Conservation (phyloP, 1,140 invertebrate genomes). For the Drosophila truncata region DNA sequence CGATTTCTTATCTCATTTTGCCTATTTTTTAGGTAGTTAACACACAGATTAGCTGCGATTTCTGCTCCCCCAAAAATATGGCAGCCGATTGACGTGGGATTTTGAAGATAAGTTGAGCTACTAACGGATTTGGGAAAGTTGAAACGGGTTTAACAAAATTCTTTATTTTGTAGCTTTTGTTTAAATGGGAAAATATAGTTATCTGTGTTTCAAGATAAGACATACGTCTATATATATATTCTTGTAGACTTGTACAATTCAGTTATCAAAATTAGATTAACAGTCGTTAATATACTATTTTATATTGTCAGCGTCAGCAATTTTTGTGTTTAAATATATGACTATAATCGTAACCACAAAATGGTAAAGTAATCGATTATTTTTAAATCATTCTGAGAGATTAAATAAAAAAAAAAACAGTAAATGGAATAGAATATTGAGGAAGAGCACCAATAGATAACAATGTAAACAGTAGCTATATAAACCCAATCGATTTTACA, state of each 20-base stretch:
- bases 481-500: slow-evolving; percentile 2
- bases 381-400: neutral
- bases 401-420: neutral
- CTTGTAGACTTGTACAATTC: neutral
- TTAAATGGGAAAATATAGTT: neutral
- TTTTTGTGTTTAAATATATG: slow-evolving; percentile 4
- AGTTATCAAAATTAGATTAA: slow-evolving; percentile 22
- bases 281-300: slow-evolving; percentile 14
- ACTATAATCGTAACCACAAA: no score
- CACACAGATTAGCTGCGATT: slow-evolving; percentile 42
- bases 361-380: no score
- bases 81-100: slow-evolving; percentile 11
- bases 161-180: neutral
- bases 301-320: neutral
- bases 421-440: neutral
- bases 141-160: neutral
- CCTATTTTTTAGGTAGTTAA: slow-evolving; percentile 17
- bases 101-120: neutral
- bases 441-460: neutral
- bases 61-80: slow-evolving; percentile 1
- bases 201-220: slow-evolving; percentile 15
- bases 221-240: neutral
- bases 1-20: slow-evolving; percentile 11
- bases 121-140: neutral
- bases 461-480: neutral